Evolutionary conservation across 2,888 invertebrate species (phyloP).

Genomic region (Nowickia ferox): DNA sequence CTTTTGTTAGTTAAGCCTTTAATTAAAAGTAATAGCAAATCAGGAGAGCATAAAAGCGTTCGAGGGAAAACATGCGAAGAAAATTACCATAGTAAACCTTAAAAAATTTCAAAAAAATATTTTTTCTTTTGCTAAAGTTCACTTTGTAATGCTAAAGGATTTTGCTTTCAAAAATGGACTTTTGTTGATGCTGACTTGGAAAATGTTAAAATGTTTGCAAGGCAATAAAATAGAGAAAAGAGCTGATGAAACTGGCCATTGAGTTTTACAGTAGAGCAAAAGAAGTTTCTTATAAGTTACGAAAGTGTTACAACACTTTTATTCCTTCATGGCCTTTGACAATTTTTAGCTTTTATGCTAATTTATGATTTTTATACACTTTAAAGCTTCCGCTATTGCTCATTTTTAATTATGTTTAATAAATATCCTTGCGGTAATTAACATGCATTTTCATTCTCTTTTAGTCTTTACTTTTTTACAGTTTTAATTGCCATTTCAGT

Average conservation of each 20-base stretch:
- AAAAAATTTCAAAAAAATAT: constrained; percentile 4
- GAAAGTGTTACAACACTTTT: no score
- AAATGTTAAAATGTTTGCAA: no score
- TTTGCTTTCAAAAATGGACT: no score
- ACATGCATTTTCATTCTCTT: not conserved
- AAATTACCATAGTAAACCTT: constrained; percentile 9
- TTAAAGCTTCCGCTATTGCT: not conserved
- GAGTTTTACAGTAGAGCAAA: no score
- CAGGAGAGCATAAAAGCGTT: not conserved
- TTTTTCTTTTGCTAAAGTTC: not conserved
- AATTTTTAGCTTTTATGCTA: no score
- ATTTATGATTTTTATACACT: not conserved
- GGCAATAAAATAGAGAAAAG: no score
- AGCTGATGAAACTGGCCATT: no score
- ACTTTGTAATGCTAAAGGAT: not conserved
- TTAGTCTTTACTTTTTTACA: constrained; percentile 11
- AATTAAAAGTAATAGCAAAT: constrained; percentile 30
- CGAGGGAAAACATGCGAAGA: not conserved
- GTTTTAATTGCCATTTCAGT: constrained; percentile 59
- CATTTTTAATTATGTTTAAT: not conserved
- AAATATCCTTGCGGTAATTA: constrained; percentile 30
- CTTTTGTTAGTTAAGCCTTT: constrained; percentile 45
- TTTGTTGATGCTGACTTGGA: no score
- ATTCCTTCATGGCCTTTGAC: no score
- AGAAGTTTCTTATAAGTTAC: no score